These are phyloP conservation scores for Listrodromus nycthemerus DNA, from an alignment of 2,888 invertebrate genomes.

Conservation along the genomic window DNA sequence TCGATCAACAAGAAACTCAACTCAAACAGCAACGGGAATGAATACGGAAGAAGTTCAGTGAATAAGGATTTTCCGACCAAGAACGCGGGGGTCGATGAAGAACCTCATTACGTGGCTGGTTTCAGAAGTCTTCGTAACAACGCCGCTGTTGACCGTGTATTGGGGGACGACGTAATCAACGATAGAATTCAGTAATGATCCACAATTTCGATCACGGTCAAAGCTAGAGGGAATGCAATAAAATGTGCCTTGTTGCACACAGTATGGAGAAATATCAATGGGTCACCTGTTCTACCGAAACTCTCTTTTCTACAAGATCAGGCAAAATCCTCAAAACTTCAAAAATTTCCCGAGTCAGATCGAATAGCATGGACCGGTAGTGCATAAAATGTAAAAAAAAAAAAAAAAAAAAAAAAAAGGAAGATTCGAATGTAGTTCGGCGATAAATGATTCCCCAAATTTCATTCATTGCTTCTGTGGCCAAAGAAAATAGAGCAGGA, in stretches of 20 bases:
- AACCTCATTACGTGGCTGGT: neutral
- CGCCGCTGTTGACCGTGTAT: neutral
- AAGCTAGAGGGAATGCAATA: neutral
- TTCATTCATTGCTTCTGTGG: no score
- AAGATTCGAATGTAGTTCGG: no score
- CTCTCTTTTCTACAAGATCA: neutral
- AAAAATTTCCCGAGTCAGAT: no score
- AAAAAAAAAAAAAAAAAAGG: no score
- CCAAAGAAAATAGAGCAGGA: no score
- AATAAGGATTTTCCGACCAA: neutral
- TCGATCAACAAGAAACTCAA: neutral
- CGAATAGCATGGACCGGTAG: no score
- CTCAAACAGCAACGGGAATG: neutral
- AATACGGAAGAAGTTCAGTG: neutral
- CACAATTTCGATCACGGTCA: neutral
- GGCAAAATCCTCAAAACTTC: neutral
- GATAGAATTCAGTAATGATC: neutral
- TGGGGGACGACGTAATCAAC: neutral
- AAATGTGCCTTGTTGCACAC: neutral
- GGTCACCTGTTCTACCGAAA: neutral
- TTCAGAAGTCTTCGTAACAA: neutral
- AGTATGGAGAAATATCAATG: neutral
- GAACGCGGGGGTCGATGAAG: neutral
- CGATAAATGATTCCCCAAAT: no score
- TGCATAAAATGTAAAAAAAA: no score